Evolutionary conservation across 2,113 vertebrate genomes (phyloP), one percentile per base, ranked within the genome.

Genomic region (Sinocyclocheilus grahami): DNA sequence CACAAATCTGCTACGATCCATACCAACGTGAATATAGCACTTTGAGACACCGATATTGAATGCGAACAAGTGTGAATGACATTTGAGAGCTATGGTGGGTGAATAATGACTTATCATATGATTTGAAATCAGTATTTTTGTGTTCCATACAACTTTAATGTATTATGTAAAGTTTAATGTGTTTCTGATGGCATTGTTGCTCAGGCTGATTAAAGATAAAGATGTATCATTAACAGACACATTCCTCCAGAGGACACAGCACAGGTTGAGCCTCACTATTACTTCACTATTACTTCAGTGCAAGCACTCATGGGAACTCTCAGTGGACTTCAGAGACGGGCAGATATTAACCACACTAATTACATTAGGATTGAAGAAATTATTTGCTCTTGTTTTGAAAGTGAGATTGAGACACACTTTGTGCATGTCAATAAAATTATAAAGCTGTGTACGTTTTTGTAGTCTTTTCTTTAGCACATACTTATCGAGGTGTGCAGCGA

Each of bases 181-280:
- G 20, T 39, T 1, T 39, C 33, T 71, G 69, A 20, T 22, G 3
- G 30, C 63, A 8, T 69, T 79, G 24, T 74, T 58, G 33, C 22
- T 72, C 69, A 39, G 9, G 5, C 4, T 72, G 16, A 72, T 39
- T 72, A 39, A 39, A 39, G 67, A 71, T 71, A 71, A 20, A 16
- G 67, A 72, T 71, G 67, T 39, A 71, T 72, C 33, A 4, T 72
- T 72, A 72, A 37, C 30, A 3, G 30, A 20, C 14, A 71, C 33
- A 69, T 83, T 53, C 86, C 33, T 55, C 74, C 33, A 27, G 74
- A 72, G 63, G 60, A 16, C 65, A 75, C 58, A 87, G 67, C 55
- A n/a, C 37, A 72, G 69, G 69, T 72, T 42, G 69, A 75, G 30
- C 24, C 48, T 37, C 27, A 46, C 22, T 80, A n/a, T n/a, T n/a